A percentile compares a stretch with the other conserved stretches of the same genome.
These are phyloP conservation scores for Cyprinus carpio DNA, from an alignment of 2,113 vertebrate species.

Conservation along the genomic window DNA sequence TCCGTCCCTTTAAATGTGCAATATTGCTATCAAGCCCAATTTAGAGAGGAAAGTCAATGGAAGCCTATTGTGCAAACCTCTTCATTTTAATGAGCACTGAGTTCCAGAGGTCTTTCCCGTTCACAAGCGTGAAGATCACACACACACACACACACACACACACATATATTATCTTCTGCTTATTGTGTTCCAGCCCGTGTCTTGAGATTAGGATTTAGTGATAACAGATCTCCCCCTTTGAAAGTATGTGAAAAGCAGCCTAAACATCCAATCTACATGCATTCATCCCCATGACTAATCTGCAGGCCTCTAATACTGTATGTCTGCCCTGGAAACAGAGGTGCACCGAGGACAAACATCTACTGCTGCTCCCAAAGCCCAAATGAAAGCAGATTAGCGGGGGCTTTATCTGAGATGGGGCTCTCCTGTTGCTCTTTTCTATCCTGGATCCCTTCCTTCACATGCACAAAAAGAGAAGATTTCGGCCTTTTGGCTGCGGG, in stretches of 20 bases:
- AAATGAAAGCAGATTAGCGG: conserved; percentile 59
- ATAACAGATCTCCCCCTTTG: conserved; percentile 50
- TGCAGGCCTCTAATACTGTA: conserved; percentile 57
- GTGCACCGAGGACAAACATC: conserved; percentile 50
- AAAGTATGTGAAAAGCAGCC: conserved; percentile 50
- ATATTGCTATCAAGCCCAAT: neutral
- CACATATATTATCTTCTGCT: conserved; percentile 42
- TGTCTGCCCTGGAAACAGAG: conserved; percentile 51
- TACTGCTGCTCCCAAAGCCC: conserved; percentile 45
- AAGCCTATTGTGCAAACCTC: conserved; percentile 32
- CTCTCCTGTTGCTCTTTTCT: conserved; percentile 58
- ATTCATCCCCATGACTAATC: conserved; percentile 58
- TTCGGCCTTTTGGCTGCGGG: conserved; percentile 12
- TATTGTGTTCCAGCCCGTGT: conserved; percentile 42
- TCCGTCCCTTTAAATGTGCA: neutral
- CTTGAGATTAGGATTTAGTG: conserved; percentile 48
- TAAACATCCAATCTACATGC: conserved; percentile 58
- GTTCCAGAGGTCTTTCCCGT: neutral
- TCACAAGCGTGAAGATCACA: neutral
- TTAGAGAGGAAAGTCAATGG: conserved; percentile 9
- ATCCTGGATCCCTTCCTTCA: neutral
- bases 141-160: neutral
- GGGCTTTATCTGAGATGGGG: conserved; percentile 43
- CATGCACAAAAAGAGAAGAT: conserved; percentile 36
- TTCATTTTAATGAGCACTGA: conserved; percentile 42